Evolutionary conservation across 2,113 vertebrate species (phyloP).

Genomic region (Hippocampus comes): DNA sequence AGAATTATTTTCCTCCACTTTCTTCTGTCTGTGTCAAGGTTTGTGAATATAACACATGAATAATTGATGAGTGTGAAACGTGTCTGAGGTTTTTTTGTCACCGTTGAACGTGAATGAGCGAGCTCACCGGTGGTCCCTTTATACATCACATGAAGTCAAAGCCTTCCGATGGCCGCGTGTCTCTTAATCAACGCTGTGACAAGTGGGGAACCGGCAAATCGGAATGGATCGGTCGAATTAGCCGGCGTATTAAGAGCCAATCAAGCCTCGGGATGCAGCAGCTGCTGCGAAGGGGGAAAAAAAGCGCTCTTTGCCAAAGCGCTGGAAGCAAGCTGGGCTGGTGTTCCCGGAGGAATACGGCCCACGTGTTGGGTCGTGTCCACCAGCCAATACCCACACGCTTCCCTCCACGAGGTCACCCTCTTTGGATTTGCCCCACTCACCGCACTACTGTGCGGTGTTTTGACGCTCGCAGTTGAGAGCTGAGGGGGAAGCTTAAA

Average conservation of each 20-base stretch:
- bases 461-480: slow-evolving; percentile 63
- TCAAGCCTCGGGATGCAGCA: slow-evolving; percentile 75
- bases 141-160: slow-evolving; percentile 47
- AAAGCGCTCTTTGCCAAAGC: slow-evolving; percentile 65
- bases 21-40: too few species aligned
- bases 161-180: slow-evolving; percentile 48
- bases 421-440: slow-evolving; percentile 6
- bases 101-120: slow-evolving; percentile 15
- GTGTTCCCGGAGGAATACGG: slow-evolving; percentile 54
- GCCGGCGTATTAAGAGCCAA: slow-evolving; percentile 73
- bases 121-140: slow-evolving; percentile 11
- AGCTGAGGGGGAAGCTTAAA: slow-evolving; percentile 56
- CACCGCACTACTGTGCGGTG: slow-evolving; percentile 31
- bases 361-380: slow-evolving; percentile 36
- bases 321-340: slow-evolving; percentile 60
- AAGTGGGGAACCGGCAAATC: slow-evolving; percentile 68
- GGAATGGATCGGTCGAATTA: slow-evolving; percentile 77
- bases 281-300: slow-evolving; percentile 55
- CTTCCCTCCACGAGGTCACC: slow-evolving; percentile 51
- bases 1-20: too few species aligned
- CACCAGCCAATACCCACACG: slow-evolving; percentile 52
- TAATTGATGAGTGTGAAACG: too few species aligned
- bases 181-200: slow-evolving; percentile 74
- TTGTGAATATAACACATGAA: too few species aligned
- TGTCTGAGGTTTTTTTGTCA: too few species aligned